These are phyloP conservation scores for Hyaena hyaena DNA, from an alignment of 2,113 vertebrate genomes.

Conservation along the genomic window DNA sequence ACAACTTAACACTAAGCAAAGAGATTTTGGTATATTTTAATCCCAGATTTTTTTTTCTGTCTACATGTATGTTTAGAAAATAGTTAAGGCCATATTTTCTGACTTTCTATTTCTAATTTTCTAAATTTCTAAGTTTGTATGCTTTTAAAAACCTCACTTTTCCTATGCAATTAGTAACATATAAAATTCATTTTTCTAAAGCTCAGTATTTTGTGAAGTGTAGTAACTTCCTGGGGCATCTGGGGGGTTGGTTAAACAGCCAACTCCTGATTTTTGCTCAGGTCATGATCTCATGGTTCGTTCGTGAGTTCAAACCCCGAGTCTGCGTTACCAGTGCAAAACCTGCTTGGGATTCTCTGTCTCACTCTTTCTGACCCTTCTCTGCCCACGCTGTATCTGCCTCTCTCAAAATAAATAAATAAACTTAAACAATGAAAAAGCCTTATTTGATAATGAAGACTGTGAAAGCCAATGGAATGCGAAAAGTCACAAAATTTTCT, in stretches of 20 bases:
- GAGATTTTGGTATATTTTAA: background rate
- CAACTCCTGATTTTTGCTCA: no score
- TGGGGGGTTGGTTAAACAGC: no score
- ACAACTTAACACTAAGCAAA: background rate
- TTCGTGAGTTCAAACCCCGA: no score
- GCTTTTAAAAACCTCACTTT: background rate
- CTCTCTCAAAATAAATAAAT: no score
- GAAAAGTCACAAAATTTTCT: background rate
- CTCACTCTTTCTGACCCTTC: no score
- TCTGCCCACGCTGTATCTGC: no score
- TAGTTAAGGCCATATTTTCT: background rate
- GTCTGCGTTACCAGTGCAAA: no score
- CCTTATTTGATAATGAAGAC: no score
- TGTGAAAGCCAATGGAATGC: background rate
- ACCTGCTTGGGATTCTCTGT: no score
- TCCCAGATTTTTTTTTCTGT: background rate
- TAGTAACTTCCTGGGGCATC: background rate
- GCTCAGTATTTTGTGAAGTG: background rate
- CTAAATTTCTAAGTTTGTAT: background rate
- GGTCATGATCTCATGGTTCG: no score
- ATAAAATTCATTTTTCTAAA: background rate
- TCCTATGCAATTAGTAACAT: background rate
- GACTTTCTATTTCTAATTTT: background rate
- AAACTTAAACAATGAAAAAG: no score
- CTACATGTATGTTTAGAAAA: background rate